phyloP scores from a whole-genome alignment of 2,113 vertebrate genomes.

The Triplophysa dalaica region DNA sequence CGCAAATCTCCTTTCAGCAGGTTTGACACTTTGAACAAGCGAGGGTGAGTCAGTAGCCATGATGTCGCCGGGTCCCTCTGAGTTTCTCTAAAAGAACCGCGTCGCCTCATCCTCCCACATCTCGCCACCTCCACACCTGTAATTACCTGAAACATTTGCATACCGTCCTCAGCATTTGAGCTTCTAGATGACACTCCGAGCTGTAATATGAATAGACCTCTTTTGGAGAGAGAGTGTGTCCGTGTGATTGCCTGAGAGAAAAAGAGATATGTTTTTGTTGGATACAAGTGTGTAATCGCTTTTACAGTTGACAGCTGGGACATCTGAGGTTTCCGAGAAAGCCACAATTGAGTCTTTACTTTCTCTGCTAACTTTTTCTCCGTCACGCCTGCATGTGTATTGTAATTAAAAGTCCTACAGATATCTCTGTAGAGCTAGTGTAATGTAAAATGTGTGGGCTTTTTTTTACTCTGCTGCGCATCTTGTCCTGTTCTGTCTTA shows the following conservation, averaged over 20 bases:
- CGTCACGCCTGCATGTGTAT: neutral
- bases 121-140: conserved; percentile 36
- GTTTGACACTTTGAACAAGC: conserved; percentile 24
- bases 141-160: conserved; percentile 45
- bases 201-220: neutral
- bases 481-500: neutral
- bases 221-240: conserved; percentile 16
- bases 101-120: conserved; percentile 38
- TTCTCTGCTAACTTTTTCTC: neutral
- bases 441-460: neutral
- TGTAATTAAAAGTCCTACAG: neutral
- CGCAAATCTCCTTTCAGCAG: neutral
- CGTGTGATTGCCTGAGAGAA: neutral
- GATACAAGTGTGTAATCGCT: neutral
- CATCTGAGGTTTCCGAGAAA: neutral
- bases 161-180: conserved; percentile 11
- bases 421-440: neutral
- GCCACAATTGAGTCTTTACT: neutral
- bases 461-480: neutral
- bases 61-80: neutral
- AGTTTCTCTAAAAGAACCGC: conserved; percentile 16
- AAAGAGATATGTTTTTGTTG: neutral
- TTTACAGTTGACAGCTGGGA: conserved; percentile 9
- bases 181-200: conserved; percentile 18
- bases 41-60: conserved; percentile 25